Evolutionary conservation across 2,797 vertebrate species (phyloP).

Genomic region (Phalanger gymnotis): DNA sequence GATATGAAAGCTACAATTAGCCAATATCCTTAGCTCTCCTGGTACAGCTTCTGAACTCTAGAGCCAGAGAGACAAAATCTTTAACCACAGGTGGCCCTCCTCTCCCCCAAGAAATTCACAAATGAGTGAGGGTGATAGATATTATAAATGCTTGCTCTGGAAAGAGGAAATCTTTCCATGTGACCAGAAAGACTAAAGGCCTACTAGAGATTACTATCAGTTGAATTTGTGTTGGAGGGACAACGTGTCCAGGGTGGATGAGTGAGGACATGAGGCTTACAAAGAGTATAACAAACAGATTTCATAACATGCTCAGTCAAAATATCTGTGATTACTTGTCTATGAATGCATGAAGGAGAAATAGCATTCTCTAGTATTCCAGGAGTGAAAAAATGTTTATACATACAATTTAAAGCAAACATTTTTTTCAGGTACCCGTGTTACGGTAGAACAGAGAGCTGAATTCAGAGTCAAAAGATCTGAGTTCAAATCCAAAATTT

Average conservation of each 20-base stretch:
- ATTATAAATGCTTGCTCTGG: background rate
- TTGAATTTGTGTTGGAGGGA: background rate
- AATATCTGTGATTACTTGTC: background rate
- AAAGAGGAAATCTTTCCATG: background rate
- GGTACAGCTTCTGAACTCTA: background rate
- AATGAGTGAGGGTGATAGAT: background rate
- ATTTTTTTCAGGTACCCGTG: background rate
- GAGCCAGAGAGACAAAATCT: background rate
- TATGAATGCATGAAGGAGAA: background rate
- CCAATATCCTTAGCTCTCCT: background rate
- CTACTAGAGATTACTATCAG: background rate
- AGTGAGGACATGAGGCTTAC: background rate
- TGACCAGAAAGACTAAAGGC: background rate
- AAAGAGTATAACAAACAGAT: background rate
- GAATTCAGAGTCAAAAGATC: background rate
- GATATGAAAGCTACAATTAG: background rate
- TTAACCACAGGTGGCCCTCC: background rate
- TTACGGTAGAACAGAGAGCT: background rate
- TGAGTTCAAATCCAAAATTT: background rate
- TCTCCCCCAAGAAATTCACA: background rate
- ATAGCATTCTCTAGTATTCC: background rate
- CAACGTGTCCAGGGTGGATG: background rate
- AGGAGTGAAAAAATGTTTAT: background rate
- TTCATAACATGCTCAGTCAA: background rate
- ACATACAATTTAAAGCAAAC: background rate